phyloP scores from a whole-genome alignment of 2,888 invertebrate genomes.

The Ecliptopera silaceata region DNA sequence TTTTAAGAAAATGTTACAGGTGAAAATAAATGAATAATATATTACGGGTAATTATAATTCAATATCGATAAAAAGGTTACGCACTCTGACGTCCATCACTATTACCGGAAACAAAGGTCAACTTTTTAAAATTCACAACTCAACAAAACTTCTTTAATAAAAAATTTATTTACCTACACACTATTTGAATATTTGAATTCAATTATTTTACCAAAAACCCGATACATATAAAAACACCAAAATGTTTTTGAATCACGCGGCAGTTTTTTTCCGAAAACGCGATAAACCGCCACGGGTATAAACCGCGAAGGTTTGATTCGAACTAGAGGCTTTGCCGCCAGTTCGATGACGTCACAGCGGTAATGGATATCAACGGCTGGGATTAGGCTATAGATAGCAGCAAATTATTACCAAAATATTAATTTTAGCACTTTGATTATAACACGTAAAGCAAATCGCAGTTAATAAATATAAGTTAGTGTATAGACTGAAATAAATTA shows the following conservation, averaged over 20 bases:
- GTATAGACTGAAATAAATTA: background rate
- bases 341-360: slow-evolving; percentile 37
- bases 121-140: slow-evolving; percentile 8
- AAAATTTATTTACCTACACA: background rate
- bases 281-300: slow-evolving; percentile 12
- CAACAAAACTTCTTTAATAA: slow-evolving; percentile 23
- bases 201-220: background rate
- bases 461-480: background rate
- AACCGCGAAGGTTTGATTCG: slow-evolving; percentile 26
- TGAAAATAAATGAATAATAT: too few species aligned
- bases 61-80: slow-evolving; percentile 6
- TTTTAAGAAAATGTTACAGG: too few species aligned
- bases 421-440: background rate
- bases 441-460: background rate
- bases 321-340: slow-evolving; percentile 51
- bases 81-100: slow-evolving; percentile 28
- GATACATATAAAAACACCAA: background rate
- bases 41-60: too few species aligned
- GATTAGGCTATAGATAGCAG: slow-evolving; percentile 12
- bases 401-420: background rate
- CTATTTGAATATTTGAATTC: too few species aligned
- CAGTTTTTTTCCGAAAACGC: slow-evolving; percentile 9
- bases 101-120: slow-evolving; percentile 17
- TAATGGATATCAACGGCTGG: slow-evolving; percentile 13
- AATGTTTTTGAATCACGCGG: slow-evolving; percentile 5